Percentiles rank a stretch among this genome's conserved stretches.
Conservation (phyloP, 2,113 vertebrate species). For the Nycticorax nycticorax region DNA sequence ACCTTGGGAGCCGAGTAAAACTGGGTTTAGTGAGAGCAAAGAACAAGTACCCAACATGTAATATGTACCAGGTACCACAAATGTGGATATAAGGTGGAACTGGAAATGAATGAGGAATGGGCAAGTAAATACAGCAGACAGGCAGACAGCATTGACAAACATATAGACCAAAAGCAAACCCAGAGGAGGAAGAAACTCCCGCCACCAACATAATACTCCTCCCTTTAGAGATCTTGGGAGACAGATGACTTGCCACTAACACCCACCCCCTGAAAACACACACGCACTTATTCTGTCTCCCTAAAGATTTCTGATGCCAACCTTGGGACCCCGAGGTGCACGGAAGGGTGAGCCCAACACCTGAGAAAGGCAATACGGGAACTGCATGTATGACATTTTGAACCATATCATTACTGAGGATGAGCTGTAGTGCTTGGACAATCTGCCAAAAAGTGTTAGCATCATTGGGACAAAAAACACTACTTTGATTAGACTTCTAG, state of each 20-base stretch:
- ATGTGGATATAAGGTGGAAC: background rate
- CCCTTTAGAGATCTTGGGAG: background rate
- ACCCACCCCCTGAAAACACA: background rate
- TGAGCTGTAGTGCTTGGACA: background rate
- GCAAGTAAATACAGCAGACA: background rate
- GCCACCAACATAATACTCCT: background rate
- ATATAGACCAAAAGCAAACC: background rate
- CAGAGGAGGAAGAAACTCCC: background rate
- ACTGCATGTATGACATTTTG: accelerated
- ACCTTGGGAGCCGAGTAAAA: background rate
- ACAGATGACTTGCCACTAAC: background rate
- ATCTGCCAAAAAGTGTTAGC: background rate
- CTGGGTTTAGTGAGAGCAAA: background rate
- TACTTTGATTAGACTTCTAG: background rate
- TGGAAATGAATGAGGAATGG: background rate
- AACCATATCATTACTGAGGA: background rate
- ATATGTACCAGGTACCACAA: background rate
- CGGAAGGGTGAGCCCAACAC: background rate
- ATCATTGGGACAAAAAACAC: background rate
- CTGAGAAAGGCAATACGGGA: background rate
- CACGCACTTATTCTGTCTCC: background rate
- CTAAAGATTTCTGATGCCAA: background rate
- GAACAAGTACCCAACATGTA: background rate
- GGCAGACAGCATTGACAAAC: background rate
- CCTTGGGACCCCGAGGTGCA: background rate